These are phyloP conservation scores for Synanthedon tipuliformis DNA, from an alignment of 2,888 invertebrate species.

Conservation along the genomic window DNA sequence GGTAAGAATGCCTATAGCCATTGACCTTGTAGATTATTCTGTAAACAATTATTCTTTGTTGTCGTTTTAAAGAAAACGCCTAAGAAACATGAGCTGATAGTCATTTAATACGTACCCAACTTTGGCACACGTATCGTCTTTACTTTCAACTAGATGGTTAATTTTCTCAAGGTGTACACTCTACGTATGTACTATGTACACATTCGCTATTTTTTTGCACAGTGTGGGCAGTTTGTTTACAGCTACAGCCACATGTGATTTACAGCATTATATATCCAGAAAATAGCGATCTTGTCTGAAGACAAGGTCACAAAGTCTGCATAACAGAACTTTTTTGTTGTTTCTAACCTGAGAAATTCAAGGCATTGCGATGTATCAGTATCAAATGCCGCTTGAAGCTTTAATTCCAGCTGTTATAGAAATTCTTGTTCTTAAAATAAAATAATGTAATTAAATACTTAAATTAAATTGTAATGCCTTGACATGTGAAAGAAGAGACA, in stretches of 20 bases:
- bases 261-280: conserved; percentile 16
- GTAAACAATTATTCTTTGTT: no score
- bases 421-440: neutral
- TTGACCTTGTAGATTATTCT: no score
- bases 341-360: no score
- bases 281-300: conserved; percentile 9
- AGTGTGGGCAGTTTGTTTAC: conserved; percentile 48
- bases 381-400: no score
- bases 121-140: conserved; percentile 24
- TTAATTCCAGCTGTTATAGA: neutral
- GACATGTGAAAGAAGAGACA: no score
- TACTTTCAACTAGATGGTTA: conserved; percentile 37
- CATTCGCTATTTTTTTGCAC: conserved; percentile 26
- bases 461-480: no score
- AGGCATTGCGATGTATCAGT: no score
- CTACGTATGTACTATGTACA: conserved; percentile 17
- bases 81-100: neutral
- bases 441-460: neutral
- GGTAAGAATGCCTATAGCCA: no score
- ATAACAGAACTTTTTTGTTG: no score
- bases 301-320: conserved; percentile 33
- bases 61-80: neutral
- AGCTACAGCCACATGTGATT: conserved; percentile 39
- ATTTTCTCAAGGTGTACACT: conserved; percentile 23
- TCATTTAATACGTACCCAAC: conserved; percentile 9